Percentiles rank a stretch among this genome's conserved stretches.
These are phyloP conservation scores for Dicaeum eximium DNA, from an alignment of 2,113 vertebrate genomes.

Conservation along the genomic window DNA sequence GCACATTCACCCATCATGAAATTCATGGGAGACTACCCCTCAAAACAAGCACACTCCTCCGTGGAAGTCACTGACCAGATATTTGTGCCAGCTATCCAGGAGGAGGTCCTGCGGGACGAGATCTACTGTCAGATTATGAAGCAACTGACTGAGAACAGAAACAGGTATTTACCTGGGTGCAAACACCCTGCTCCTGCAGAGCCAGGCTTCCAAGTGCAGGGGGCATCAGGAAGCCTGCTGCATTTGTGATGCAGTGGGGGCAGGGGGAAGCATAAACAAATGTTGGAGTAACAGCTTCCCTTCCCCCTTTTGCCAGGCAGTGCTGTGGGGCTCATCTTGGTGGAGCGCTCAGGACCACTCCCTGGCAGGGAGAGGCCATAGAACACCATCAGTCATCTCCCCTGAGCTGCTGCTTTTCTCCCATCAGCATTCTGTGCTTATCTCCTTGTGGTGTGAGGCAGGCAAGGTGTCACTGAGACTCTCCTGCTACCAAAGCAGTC, in stretches of 20 bases:
- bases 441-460: not conserved
- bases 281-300: not conserved
- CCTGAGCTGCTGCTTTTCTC: not conserved
- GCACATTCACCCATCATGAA: conserved; percentile 84
- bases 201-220: not conserved
- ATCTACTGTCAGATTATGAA: conserved; percentile 98
- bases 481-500: not conserved
- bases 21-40: conserved; percentile 97
- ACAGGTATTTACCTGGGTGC: conserved; percentile 72
- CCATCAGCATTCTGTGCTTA: not conserved
- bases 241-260: too few relatives aligned
- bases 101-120: conserved; percentile 83
- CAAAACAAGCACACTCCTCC: conserved; percentile 78
- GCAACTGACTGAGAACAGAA: conserved; percentile 89
- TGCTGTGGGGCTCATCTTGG: not conserved
- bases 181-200: not conserved
- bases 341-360: not conserved
- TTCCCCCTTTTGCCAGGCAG: not conserved
- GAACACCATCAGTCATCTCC: not conserved
- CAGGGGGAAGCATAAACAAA: not conserved
- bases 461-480: not conserved
- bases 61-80: conserved; percentile 91
- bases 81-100: conserved; percentile 79
- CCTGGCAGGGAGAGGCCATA: not conserved
- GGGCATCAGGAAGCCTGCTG: not conserved